A percentile compares a stretch with the other conserved stretches of the same genome.
Conservation (phyloP, 2,888 invertebrate genomes). For the Drosophila testacea region DNA sequence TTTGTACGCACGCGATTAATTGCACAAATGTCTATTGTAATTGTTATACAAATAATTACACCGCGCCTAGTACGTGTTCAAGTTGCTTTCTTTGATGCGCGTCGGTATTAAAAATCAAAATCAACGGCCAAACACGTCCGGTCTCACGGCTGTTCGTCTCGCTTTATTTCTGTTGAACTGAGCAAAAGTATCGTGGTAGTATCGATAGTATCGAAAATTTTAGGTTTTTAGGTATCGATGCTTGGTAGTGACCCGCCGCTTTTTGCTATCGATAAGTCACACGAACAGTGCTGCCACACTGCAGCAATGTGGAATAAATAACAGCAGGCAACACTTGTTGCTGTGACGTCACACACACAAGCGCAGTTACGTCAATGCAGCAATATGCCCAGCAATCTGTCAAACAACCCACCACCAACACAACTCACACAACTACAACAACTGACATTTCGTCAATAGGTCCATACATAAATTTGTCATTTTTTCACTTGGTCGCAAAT, state of each 20-base stretch:
- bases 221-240: constrained; percentile 4
- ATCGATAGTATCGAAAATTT: too few species aligned
- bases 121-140: constrained; percentile 76
- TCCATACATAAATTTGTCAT: constrained; percentile 57
- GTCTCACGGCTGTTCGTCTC: constrained; percentile 61
- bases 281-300: constrained; percentile 45
- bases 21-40: constrained; percentile 36
- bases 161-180: constrained; percentile 43
- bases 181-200: too few species aligned
- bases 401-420: constrained; percentile 71
- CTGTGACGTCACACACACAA: constrained; percentile 66
- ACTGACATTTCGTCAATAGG: constrained; percentile 82
- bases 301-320: neutral
- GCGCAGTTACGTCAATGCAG: constrained; percentile 74
- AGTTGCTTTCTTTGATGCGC: constrained; percentile 44
- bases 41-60: constrained; percentile 35
- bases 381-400: constrained; percentile 83
- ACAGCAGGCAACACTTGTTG: constrained; percentile 65
- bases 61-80: constrained; percentile 46
- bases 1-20: constrained; percentile 24
- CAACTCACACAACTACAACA: constrained; percentile 47
- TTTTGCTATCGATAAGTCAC: neutral
- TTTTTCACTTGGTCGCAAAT: constrained; percentile 44
- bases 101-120: constrained; percentile 72
- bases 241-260: neutral